These are phyloP conservation scores for Seriola rivoliana DNA, from an alignment of 2,113 vertebrate genomes.

Conservation along the genomic window DNA sequence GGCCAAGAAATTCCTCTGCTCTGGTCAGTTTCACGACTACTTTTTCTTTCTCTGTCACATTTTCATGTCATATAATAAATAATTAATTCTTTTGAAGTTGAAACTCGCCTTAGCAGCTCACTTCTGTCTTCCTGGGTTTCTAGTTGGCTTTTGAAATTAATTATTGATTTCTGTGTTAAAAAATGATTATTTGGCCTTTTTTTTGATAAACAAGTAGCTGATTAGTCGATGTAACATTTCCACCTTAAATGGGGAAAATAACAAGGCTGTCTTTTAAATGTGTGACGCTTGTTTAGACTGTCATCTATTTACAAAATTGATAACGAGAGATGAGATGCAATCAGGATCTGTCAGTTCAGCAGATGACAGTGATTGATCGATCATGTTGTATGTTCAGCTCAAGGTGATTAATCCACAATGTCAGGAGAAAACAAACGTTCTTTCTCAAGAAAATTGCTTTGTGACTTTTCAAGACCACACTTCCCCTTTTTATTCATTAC, in stretches of 20 bases:
- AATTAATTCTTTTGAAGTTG: slow-evolving; percentile 1
- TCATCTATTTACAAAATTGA: slow-evolving; percentile 22
- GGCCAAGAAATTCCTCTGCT: slow-evolving; percentile 97
- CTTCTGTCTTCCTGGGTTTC: neutral
- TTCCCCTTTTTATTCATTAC: neutral
- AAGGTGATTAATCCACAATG: slow-evolving; percentile 11
- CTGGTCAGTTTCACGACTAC: slow-evolving; percentile 85
- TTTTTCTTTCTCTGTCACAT: neutral
- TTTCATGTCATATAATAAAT: neutral
- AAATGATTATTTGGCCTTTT: neutral
- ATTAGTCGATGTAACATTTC: neutral
- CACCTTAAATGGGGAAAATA: neutral
- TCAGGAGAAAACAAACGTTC: neutral
- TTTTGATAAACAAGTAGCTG: too few relatives aligned
- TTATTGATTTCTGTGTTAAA: neutral
- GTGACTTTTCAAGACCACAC: neutral
- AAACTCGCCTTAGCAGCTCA: neutral
- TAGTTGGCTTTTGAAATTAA: neutral
- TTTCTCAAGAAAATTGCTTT: neutral
- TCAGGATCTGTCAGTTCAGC: slow-evolving; percentile 40
- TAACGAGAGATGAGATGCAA: slow-evolving; percentile 37
- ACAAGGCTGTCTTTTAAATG: neutral
- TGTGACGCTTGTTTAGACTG: neutral
- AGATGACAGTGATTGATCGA: slow-evolving; percentile 53
- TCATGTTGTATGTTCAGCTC: slow-evolving; percentile 12